Conservation (phyloP, 2,797 vertebrate genomes). For the Siniperca obscura region DNA sequence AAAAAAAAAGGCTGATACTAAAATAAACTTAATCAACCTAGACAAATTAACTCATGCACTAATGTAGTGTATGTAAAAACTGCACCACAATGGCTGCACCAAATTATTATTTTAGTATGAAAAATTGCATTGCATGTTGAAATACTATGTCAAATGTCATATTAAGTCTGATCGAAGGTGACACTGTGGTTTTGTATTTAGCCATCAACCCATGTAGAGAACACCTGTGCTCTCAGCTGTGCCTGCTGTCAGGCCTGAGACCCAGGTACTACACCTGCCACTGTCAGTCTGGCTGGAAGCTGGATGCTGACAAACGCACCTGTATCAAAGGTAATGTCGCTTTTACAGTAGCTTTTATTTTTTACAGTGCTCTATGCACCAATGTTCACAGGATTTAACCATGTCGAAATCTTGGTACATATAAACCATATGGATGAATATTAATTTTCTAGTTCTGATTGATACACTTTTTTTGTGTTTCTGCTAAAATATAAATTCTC, state of each 20-base stretch:
- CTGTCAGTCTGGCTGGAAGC: constrained; percentile 93
- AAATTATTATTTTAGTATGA: neutral
- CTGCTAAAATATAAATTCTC: neutral
- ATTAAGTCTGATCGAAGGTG: constrained; percentile 29
- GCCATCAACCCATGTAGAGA: constrained; percentile 88
- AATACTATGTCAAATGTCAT: neutral
- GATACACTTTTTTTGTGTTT: neutral
- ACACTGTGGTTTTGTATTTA: constrained; percentile 69
- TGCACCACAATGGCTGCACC: neutral
- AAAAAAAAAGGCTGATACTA: neutral
- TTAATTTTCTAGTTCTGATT: neutral
- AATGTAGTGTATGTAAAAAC: neutral
- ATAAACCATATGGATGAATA: neutral
- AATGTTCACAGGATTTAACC: neutral
- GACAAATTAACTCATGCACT: neutral
- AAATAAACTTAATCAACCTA: neutral
- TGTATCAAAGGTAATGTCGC: constrained; percentile 88
- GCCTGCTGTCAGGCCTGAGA: constrained; percentile 88
- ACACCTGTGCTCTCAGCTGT: constrained; percentile 90
- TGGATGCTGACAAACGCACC: constrained; percentile 86
- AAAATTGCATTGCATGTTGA: neutral
- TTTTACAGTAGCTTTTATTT: neutral
- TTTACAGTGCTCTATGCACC: neutral
- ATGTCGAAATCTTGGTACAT: neutral
- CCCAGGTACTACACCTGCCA: constrained; percentile 90